Evolutionary conservation across 2,797 vertebrate genomes (phyloP).

Genomic region (Syngnathus acus): DNA sequence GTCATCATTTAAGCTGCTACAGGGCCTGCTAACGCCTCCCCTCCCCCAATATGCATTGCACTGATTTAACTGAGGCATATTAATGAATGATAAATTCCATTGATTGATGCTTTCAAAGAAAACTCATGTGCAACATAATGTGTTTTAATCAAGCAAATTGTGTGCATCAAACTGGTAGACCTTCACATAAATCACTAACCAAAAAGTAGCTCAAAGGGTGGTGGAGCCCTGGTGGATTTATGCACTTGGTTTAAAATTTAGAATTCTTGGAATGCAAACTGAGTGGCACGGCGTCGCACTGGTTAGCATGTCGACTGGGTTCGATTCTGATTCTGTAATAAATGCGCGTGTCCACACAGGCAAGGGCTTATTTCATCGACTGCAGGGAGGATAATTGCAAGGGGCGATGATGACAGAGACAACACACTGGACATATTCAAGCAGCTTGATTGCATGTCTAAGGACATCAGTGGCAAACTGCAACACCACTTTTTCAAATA

Average conservation of each 20-base stretch:
- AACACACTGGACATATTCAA: background rate
- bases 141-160: too few species aligned
- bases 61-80: background rate
- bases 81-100: background rate
- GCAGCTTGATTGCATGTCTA: background rate
- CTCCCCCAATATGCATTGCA: background rate
- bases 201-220: too few species aligned
- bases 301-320: too few species aligned
- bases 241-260: background rate
- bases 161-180: too few species aligned
- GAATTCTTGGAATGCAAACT: background rate
- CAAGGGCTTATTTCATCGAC: slow-evolving; percentile 38
- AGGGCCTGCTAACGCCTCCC: background rate
- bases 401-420: background rate
- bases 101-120: background rate
- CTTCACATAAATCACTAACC: too few species aligned
- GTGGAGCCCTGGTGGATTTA: background rate
- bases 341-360: background rate
- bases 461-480: background rate
- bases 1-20: background rate
- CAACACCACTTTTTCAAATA: background rate
- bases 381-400: slow-evolving; percentile 22
- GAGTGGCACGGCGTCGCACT: background rate
- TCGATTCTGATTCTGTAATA: too few species aligned
- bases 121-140: background rate